Evolutionary conservation across 2,113 vertebrate species (phyloP), one percentile per base, ranked within the genome.

Genomic region (Semnornis frantzii): DNA sequence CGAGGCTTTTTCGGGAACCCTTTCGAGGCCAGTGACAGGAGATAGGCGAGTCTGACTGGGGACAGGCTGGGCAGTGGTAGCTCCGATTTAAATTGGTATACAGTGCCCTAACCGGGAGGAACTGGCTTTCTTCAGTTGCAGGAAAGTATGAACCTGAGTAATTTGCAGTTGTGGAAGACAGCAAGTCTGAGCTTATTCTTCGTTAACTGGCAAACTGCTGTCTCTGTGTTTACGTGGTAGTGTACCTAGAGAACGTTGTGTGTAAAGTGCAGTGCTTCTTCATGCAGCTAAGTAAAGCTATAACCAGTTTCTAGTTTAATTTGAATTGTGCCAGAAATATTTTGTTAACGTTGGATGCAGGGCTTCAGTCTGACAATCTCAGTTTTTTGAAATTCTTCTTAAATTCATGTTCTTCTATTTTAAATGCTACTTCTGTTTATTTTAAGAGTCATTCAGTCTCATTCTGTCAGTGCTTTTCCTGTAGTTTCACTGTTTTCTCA

Each of bases 1-100:
- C 7, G 25, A 44, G 12, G 6, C 10, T 7, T 4, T 8, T 25
- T 42, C 27, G 2, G 37, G 8, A 2, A 25, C 10, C 37, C 30
- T 37, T 31, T 27, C 4, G 12, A 0, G 7, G 60, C 28, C 20
- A 57, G 14, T 3, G n/a, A 33, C n/a, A 57, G 55, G 31, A 33
- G 5, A 11, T 11, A 5, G 25, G 64, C 14, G n/a, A 15, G 30
- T 10, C 20, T 18, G 33, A 10, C 7, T 4, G 4, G 27, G 24
- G 20, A 30, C 71, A 42, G 50, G 15, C n/a, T 31, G 20, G 54
- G 34, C 18, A 42, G 8, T 3, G 37, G 0, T 3, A 30, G 64
- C 50, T 62, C 2, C 5, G 12, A 1, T 27, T 14, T 10, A 3
- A 15, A 3, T 15, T 6, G 62, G 14, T 3, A 1, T 17, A 39